A percentile compares a stretch with the other conserved stretches of the same genome.
Evolutionary conservation across 1,140 invertebrate genomes (phyloP).

Genomic region (Hyles vespertilio): DNA sequence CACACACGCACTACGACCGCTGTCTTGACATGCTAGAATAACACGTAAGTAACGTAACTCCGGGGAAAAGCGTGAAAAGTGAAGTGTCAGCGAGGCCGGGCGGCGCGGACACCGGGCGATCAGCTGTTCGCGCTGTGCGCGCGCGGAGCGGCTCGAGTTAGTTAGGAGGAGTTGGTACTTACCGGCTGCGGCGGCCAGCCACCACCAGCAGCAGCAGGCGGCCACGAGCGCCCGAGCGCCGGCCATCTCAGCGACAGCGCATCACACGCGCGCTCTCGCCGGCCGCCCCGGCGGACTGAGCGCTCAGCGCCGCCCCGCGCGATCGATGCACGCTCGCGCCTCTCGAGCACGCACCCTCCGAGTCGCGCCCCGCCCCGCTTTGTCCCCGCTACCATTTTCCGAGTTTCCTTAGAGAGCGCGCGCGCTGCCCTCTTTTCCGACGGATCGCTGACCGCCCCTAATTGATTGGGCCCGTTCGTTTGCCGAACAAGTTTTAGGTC

Average conservation of each 20-base stretch:
- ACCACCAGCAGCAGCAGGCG: conserved; percentile 72
- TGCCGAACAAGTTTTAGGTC: conserved; percentile 72
- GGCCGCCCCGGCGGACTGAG: conserved; percentile 73
- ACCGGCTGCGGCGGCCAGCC: conserved; percentile 72
- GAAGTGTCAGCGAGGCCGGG: conserved; percentile 20
- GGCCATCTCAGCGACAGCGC: conserved; percentile 72
- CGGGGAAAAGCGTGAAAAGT: conserved; percentile 35
- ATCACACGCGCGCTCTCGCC: conserved; percentile 71
- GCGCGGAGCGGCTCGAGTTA: background rate
- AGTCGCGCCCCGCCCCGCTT: conserved; percentile 23
- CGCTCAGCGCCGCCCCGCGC: conserved; percentile 64
- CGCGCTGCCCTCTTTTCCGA: conserved; percentile 69
- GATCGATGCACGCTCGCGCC: conserved; percentile 66
- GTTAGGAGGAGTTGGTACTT: conserved; percentile 38
- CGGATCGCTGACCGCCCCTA: conserved; percentile 73
- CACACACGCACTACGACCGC: conserved; percentile 29
- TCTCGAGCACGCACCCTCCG: conserved; percentile 52
- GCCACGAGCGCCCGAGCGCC: conserved; percentile 72
- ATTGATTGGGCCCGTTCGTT: conserved; percentile 71
- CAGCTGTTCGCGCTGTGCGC: conserved; percentile 38
- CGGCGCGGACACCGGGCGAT: conserved; percentile 23
- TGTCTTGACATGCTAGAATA: conserved; percentile 37
- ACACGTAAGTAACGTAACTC: conserved; percentile 26
- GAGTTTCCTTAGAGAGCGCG: conserved; percentile 68
- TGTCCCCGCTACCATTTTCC: conserved; percentile 47